Base-by-base conservation (phyloP, 2,797 vertebrate genomes). In the Poecilia wingei region DNA sequence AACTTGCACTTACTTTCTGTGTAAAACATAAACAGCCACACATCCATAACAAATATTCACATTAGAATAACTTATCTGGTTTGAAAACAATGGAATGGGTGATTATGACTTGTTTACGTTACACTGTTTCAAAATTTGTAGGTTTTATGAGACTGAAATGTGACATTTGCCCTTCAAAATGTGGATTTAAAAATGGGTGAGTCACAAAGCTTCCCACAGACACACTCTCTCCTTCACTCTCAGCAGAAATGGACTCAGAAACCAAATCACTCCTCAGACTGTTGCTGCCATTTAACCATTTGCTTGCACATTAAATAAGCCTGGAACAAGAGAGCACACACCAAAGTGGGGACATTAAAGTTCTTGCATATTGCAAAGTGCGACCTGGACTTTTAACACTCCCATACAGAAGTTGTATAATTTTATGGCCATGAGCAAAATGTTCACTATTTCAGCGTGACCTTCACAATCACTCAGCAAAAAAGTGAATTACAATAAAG, bases 381-480 rank as follows among this genome's bases (percentile, higher is more conserved):
- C 7, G 2, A 20, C 69, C 80, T 57, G 33, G 43, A n/a, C 72
- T 43, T 43, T 79, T 78, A 51, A 61, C 51, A 72, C 73, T 51
- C 20, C 3, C 2, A 13, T 61, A 7, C 33, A 12, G 59, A 82
- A 55, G 59, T 33, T 22, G n/a, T 68, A 57, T 84, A 53, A 87
- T 86, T 85, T 64, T 28, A 86, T 43, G 82, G 87, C 76, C 46
- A 79, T 82, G 74, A 77, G 81, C 66, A 71, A 79, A 77, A 83
- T 70, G 78, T 88, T 71, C 61, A 74, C 70, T 31, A 41, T 77
- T 84, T 77, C 77, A 75, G 86, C 55, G 43, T 43, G 78, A 86
- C 88, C 84, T 86, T 84, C 75, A 43, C 73, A 86, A 78, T 86
- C 86, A 78, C 82, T 86, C 81, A 64, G 72, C 18, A 13, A 46